Evolutionary conservation across 1,140 invertebrate species (phyloP).

Genomic region (Tetranychus urticae): DNA sequence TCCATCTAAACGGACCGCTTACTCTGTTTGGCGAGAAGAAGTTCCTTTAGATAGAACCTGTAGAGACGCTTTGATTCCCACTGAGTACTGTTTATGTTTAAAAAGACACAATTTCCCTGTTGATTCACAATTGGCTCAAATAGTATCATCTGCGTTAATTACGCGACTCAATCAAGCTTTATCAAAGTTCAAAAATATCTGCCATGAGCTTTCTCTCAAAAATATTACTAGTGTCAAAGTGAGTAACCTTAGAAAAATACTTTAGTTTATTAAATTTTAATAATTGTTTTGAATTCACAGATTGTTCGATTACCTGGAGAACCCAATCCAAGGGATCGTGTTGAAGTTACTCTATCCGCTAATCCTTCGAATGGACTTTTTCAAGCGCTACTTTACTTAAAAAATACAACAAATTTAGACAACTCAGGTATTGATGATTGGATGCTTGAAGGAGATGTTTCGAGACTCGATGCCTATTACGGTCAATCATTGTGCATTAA

Average conservation of each 20-base stretch:
- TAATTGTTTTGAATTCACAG: background rate
- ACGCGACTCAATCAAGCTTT: background rate
- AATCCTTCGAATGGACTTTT: background rate
- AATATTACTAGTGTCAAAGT: background rate
- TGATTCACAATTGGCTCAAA: background rate
- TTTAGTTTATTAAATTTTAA: background rate
- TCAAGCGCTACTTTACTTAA: background rate
- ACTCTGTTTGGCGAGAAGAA: background rate
- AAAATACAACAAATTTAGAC: background rate
- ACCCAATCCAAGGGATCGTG: background rate
- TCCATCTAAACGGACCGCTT: background rate
- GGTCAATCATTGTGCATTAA: background rate
- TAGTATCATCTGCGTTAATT: background rate
- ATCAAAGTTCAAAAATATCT: background rate
- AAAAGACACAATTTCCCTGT: background rate
- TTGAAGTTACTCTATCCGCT: background rate
- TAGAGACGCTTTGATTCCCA: conserved; percentile 3
- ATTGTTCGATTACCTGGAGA: no score
- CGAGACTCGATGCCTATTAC: background rate
- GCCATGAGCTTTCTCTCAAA: background rate
- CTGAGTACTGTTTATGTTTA: conserved; percentile 4
- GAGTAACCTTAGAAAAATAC: background rate
- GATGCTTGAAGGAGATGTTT: background rate
- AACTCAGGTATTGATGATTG: background rate
- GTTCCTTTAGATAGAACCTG: conserved; percentile 6